Percentiles rank a stretch among this genome's conserved stretches.
phyloP scores from a whole-genome alignment of 2,113 vertebrate species.

The Macheiramphus alcinus region DNA sequence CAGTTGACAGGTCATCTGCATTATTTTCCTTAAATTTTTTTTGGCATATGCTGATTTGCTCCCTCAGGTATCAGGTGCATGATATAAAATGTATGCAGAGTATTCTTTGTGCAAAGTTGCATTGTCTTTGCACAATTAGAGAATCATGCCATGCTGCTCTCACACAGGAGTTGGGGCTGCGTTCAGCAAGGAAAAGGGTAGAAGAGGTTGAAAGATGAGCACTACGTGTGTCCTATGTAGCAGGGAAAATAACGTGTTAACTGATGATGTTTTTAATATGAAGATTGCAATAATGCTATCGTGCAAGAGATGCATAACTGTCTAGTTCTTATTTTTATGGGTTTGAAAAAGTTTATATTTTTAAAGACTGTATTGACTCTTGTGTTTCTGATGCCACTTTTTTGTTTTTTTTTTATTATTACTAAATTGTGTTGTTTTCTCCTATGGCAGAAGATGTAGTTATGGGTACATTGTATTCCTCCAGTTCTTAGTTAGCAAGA shows the following conservation, averaged over 20 bases:
- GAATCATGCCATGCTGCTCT: background rate
- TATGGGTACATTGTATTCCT: background rate
- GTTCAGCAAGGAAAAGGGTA: background rate
- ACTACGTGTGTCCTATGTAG: fast-evolving
- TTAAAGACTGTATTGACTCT: background rate
- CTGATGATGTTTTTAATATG: background rate
- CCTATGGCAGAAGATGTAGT: background rate
- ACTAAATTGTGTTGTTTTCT: background rate
- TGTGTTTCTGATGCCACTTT: background rate
- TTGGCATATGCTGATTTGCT: background rate
- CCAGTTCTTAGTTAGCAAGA: background rate
- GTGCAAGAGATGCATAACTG: background rate
- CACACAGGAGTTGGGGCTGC: fast-evolving
- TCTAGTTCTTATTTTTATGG: background rate
- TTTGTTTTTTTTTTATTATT: background rate
- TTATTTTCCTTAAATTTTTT: background rate
- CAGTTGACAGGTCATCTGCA: background rate
- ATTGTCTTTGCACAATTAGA: background rate
- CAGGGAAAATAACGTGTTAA: background rate
- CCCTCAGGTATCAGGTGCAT: background rate
- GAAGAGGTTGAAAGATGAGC: background rate
- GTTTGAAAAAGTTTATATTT: background rate
- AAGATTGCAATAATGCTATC: background rate
- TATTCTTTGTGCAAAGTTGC: background rate
- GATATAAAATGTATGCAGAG: background rate